phyloP scores from a whole-genome alignment of 1,140 invertebrate species.

The Philopotamus ludificatus region DNA sequence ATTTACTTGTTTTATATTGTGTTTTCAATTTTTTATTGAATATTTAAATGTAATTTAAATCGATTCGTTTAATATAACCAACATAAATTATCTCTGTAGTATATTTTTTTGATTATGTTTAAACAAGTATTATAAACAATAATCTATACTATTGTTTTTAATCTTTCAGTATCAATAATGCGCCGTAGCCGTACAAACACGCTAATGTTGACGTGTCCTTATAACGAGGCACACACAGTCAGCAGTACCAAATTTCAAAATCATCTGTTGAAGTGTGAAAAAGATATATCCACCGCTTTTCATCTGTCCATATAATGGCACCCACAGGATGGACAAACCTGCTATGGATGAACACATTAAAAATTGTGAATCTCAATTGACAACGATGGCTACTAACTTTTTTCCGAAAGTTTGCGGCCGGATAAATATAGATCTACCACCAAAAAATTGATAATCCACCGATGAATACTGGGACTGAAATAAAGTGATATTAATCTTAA shows the following conservation, averaged over 20 bases:
- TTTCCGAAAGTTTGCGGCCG: no score
- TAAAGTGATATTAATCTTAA: no score
- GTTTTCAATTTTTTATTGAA: no score
- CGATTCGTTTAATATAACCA: no score
- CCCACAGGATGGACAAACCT: slow-evolving; percentile 47
- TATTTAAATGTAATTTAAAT: no score
- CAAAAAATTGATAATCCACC: no score
- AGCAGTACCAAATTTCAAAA: background rate
- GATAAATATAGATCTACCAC: no score
- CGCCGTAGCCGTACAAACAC: background rate
- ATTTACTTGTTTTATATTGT: no score
- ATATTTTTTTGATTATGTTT: background rate
- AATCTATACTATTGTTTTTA: background rate
- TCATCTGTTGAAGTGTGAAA: slow-evolving; percentile 51
- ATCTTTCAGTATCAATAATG: slow-evolving; percentile 10
- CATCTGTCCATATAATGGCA: slow-evolving; percentile 52
- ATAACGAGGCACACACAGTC: background rate
- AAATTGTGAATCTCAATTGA: slow-evolving; percentile 36
- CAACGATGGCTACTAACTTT: no score
- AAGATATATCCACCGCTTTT: slow-evolving; percentile 44
- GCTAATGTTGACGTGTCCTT: background rate
- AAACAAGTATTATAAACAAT: background rate
- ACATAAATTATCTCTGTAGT: no score
- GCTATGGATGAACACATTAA: slow-evolving; percentile 42
- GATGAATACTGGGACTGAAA: no score